A percentile compares a stretch with the other conserved stretches of the same genome.
phyloP scores from a whole-genome alignment of 2,113 vertebrate species.

The Laticauda colubrina region DNA sequence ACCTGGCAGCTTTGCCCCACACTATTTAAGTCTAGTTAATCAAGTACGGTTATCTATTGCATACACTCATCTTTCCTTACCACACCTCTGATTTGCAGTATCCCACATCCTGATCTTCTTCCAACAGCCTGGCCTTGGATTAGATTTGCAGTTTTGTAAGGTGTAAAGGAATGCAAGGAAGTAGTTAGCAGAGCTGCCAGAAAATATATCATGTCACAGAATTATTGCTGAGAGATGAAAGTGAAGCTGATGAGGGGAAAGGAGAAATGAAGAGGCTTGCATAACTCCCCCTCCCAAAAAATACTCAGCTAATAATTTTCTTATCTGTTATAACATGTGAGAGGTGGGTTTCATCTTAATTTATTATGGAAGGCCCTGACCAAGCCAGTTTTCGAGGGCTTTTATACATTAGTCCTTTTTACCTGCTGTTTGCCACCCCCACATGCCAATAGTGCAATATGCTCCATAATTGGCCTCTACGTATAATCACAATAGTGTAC shows the following conservation, averaged over 20 bases:
- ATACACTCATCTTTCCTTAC: constrained; percentile 61
- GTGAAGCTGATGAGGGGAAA: neutral
- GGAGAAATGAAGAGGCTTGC: neutral
- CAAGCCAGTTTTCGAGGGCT: neutral
- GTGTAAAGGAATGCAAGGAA: constrained; percentile 68
- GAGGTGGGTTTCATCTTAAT: neutral
- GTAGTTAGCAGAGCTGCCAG: constrained; percentile 55
- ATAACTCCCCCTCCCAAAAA: neutral
- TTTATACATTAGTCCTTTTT: neutral
- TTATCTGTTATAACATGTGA: neutral
- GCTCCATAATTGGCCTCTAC: neutral
- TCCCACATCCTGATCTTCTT: constrained; percentile 58
- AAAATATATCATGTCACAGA: constrained; percentile 56
- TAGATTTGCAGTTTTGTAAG: constrained; percentile 73
- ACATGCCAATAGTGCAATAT: neutral
- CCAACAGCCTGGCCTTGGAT: constrained; percentile 58
- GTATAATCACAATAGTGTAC: neutral
- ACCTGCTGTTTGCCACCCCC: neutral
- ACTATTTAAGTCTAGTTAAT: constrained; percentile 79
- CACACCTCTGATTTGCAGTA: constrained; percentile 71
- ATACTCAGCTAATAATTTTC: neutral
- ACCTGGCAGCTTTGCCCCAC: constrained; percentile 74
- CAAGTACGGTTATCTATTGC: constrained; percentile 75
- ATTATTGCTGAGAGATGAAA: constrained; percentile 49
- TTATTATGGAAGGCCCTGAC: neutral